These are phyloP conservation scores for Tenodera sinensis DNA, from an alignment of 2,888 invertebrate species.

Conservation along the genomic window DNA sequence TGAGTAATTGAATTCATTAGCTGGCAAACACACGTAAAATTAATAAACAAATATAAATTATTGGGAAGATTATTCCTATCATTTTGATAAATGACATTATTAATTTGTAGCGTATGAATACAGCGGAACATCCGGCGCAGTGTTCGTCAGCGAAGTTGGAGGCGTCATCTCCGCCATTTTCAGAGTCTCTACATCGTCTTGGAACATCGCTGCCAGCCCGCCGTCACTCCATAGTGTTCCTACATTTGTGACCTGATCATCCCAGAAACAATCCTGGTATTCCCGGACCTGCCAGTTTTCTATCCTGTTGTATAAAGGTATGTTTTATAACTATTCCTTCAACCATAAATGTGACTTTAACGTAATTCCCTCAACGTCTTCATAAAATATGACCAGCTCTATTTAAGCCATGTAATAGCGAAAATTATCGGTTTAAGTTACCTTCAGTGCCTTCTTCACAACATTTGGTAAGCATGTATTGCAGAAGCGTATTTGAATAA, in stretches of 20 bases:
- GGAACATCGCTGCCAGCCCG: slow-evolving; percentile 31
- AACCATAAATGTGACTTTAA: slow-evolving; percentile 25
- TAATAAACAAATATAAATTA: background rate
- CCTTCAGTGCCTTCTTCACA: background rate
- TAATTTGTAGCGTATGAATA: background rate
- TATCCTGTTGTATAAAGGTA: slow-evolving; percentile 33
- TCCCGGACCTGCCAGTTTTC: slow-evolving; percentile 33
- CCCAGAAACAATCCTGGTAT: slow-evolving; percentile 32
- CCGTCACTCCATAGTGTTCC: slow-evolving; percentile 31
- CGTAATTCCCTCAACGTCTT: background rate
- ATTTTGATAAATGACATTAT: slow-evolving; percentile 29
- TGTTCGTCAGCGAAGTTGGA: background rate
- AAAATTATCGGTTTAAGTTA: background rate
- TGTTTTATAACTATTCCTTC: slow-evolving; percentile 32
- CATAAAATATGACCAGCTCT: background rate
- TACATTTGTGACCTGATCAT: slow-evolving; percentile 32
- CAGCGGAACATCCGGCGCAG: background rate
- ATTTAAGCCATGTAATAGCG: background rate
- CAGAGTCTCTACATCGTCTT: slow-evolving; percentile 25
- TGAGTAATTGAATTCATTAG: background rate
- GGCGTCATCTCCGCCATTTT: slow-evolving; percentile 14
- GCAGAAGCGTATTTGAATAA: background rate
- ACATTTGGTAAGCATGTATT: background rate
- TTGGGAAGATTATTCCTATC: background rate
- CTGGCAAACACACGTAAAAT: background rate